These are phyloP conservation scores for Corydoras sp. DNA, from an alignment of 2,113 vertebrate species.

Conservation along the genomic window DNA sequence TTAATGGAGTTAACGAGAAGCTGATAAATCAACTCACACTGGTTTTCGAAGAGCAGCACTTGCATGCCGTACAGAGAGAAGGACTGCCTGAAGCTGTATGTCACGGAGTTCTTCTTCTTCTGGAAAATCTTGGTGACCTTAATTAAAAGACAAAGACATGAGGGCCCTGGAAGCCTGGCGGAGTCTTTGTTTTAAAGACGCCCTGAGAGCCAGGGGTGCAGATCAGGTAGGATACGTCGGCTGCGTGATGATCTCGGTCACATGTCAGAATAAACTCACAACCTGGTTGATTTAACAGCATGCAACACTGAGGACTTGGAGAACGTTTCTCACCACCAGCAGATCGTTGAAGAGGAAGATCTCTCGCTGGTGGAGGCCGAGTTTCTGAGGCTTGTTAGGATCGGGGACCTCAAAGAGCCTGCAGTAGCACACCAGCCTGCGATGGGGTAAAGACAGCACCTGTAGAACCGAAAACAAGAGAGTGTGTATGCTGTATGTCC, in stretches of 20 bases:
- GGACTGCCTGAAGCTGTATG: conserved; percentile 95
- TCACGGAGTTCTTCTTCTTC: conserved; percentile 97
- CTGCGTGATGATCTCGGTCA: too few species aligned
- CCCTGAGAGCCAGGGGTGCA: too few species aligned
- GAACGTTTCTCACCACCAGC: conserved; percentile 77
- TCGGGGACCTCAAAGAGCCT: conserved; percentile 95
- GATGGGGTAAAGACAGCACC: conserved; percentile 90
- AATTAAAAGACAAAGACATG: conserved; percentile 36
- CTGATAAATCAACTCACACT: conserved; percentile 72
- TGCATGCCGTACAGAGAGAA: conserved; percentile 96
- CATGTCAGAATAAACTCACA: background rate
- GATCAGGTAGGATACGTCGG: too few species aligned
- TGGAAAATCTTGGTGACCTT: conserved; percentile 98
- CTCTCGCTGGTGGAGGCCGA: conserved; percentile 91
- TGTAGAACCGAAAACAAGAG: conserved; percentile 44
- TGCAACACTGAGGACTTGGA: background rate
- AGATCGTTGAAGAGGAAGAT: conserved; percentile 98
- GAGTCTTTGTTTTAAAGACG: background rate
- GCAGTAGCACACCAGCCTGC: conserved; percentile 95
- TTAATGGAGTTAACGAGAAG: too few species aligned
- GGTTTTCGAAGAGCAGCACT: conserved; percentile 92
- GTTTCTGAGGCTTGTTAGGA: conserved; percentile 93
- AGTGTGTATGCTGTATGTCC: too few species aligned
- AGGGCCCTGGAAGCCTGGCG: conserved; percentile 14
- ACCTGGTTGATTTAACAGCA: background rate